Evolutionary conservation across 2,797 vertebrate genomes (phyloP), one percentile per base, ranked within the genome.

Genomic region (Percopsis omiscomaycus): DNA sequence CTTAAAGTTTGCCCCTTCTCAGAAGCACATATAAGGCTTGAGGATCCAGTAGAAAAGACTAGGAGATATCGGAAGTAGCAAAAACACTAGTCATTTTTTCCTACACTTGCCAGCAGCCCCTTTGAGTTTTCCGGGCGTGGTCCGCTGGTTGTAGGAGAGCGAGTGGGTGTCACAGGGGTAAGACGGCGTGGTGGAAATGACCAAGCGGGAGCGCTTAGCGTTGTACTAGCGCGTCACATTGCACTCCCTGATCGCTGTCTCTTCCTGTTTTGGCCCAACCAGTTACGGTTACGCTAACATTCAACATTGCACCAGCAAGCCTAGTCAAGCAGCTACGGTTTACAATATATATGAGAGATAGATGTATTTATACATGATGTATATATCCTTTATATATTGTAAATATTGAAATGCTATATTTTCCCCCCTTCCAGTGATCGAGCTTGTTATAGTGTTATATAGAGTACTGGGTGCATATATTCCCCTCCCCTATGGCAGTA

Each of bases 1-100:
- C 69, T 60, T 12, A 50, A 59, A 45, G 51, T 58, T 68, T 54
- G 77, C 77, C 77, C 87, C 77, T 71, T 85, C 73, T 72, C 83
- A 83, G 79, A 82, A 88, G 79, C 78, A 56, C 72, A 56, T 59
- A 75, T 86, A 92, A 91, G 89, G 91, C 87, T 90, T 90, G 66
- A 69, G 81, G 82, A 86, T 84, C 59, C 54, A 57, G 72, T 75
- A 78, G 57, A 85, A 79, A 65, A 53, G 30, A 68, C 27, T 14
- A 48, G 67, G 29, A 78, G 32, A 75, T 56, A 77, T 12, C 79
- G 50, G 49, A 64, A 66, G 52, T 64, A 73, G 37, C 12, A 64
- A 50, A 63, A 75, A 15, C 29, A 9, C 16, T 5, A 49, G 49
- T 8, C 46, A 76, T 64, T 68, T 52, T 68, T 29, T 15, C 29